A percentile compares a stretch with the other conserved stretches of the same genome.
Conservation (phyloP, 2,113 vertebrate genomes). For the Isurus oxyrinchus region DNA sequence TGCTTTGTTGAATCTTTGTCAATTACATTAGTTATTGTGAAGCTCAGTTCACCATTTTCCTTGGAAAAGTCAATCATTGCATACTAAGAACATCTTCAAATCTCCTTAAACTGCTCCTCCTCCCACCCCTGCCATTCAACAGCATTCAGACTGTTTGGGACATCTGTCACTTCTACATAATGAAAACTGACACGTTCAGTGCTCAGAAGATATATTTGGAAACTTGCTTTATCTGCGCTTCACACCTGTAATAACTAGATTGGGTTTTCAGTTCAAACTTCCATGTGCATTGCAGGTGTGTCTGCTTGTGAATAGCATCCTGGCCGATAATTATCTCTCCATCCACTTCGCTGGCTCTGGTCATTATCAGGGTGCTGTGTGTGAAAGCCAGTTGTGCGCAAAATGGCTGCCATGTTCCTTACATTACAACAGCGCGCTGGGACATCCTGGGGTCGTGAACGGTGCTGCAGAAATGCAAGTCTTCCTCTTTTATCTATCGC, state of each 20-base stretch:
- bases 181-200: neutral
- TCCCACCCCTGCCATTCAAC: neutral
- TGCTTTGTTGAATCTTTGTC: neutral
- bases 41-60: neutral
- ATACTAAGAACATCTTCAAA: neutral
- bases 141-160: neutral
- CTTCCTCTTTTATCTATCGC: neutral
- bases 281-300: neutral
- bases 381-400: neutral
- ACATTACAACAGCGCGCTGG: neutral
- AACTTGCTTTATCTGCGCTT: neutral
- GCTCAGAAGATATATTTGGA: neutral
- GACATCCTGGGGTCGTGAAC: neutral
- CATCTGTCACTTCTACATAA: neutral
- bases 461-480: neutral
- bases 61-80: neutral
- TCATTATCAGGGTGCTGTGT: neutral
- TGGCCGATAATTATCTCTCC: neutral
- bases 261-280: neutral
- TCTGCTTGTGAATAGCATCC: neutral
- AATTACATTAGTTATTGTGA: neutral
- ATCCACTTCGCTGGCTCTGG: neutral
- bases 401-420: neutral
- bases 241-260: neutral
- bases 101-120: neutral